phyloP scores from a whole-genome alignment of 1,140 invertebrate species.

The Dreissena polymorpha region DNA sequence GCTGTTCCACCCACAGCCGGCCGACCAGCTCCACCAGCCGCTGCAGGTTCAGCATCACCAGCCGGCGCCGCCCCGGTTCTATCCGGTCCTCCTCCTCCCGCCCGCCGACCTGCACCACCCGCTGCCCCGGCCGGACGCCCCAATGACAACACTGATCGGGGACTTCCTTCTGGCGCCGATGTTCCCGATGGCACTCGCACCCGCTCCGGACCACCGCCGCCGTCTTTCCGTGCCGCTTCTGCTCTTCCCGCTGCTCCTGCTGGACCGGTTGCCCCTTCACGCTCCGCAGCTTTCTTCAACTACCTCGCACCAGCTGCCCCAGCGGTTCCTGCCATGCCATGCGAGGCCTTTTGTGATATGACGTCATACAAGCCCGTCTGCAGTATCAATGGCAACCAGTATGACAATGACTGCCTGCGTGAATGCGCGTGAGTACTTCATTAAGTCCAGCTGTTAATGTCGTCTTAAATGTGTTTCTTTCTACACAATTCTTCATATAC shows the following conservation, averaged over 20 bases:
- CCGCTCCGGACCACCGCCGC: background rate
- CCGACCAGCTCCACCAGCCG: background rate
- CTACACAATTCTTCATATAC: no score
- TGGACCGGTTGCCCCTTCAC: background rate
- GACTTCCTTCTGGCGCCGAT: slow-evolving; percentile 17
- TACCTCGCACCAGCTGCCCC: background rate
- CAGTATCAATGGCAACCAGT: slow-evolving; percentile 24
- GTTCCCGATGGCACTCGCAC: slow-evolving; percentile 10
- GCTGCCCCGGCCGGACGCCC: background rate
- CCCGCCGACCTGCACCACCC: background rate
- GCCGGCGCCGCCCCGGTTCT: background rate
- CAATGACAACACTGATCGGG: slow-evolving; percentile 34
- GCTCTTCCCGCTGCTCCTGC: background rate
- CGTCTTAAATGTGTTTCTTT: no score
- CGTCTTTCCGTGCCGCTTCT: background rate
- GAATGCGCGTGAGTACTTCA: slow-evolving; percentile 22
- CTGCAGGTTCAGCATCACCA: background rate
- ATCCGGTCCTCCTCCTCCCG: slow-evolving; percentile 13
- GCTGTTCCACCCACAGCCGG: background rate
- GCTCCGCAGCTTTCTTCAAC: no score
- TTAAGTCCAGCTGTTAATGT: no score
- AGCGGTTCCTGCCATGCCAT: slow-evolving; percentile 1
- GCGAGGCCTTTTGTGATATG: slow-evolving; percentile 27
- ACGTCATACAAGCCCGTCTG: slow-evolving; percentile 22
- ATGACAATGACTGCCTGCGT: slow-evolving; percentile 39